Conservation (phyloP, 92 coral and sea anemone genomes). For the Porites evermanni region DNA sequence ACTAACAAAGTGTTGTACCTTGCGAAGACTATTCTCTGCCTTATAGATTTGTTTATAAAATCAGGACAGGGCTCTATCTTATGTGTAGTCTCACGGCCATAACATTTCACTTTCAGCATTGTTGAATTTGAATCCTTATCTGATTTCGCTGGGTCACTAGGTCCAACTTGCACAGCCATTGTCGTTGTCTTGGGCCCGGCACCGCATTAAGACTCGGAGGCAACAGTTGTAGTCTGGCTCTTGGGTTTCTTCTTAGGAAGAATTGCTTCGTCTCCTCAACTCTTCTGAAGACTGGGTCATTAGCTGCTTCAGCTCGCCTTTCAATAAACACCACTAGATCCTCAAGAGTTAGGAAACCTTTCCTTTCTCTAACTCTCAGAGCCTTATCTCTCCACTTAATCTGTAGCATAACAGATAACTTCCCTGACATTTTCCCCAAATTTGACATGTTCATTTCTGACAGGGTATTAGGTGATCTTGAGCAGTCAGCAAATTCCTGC, state of each 20-base stretch:
- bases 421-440: slow-evolving; percentile 45
- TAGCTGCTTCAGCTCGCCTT: too few relatives aligned
- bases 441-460: slow-evolving; percentile 74
- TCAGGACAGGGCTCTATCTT: slow-evolving; percentile 47
- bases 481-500: slow-evolving; percentile 61
- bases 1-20: slow-evolving; percentile 37
- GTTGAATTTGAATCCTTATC: slow-evolving; percentile 6
- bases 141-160: background rate
- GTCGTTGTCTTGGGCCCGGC: background rate
- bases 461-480: slow-evolving; percentile 50
- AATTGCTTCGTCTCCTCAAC: too few relatives aligned
- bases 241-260: too few relatives aligned
- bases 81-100: slow-evolving; percentile 25
- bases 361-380: too few relatives aligned
- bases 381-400: too few relatives aligned
- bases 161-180: too few relatives aligned
- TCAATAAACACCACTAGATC: too few relatives aligned
- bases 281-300: too few relatives aligned
- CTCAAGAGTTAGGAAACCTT: too few relatives aligned
- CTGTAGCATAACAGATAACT: too few relatives aligned
- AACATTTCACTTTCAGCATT: slow-evolving; percentile 26
- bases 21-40: slow-evolving; percentile 28
- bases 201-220: too few relatives aligned
- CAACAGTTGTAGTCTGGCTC: too few relatives aligned
- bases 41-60: slow-evolving; percentile 19